Percentiles rank a stretch among this genome's conserved stretches.
phyloP scores from a whole-genome alignment of 2,113 vertebrate genomes.

The Salvelinus alpinus region DNA sequence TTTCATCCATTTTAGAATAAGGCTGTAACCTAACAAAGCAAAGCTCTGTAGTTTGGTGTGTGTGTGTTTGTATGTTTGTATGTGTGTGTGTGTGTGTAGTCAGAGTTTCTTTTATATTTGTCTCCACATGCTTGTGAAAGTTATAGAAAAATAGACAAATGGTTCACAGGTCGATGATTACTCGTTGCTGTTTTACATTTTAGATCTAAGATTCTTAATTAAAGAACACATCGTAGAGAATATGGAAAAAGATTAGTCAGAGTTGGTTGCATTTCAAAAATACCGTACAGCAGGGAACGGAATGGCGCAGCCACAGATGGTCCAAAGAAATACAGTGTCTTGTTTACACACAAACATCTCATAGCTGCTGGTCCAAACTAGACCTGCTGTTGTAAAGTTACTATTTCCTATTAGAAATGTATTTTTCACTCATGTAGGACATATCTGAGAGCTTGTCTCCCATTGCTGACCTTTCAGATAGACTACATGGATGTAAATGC shows the following conservation, averaged over 20 bases:
- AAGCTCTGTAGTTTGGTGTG: background rate
- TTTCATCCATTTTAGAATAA: too few relatives aligned
- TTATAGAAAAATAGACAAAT: constrained; percentile 24
- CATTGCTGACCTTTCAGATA: background rate
- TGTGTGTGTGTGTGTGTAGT: constrained; percentile 26
- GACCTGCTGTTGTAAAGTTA: background rate
- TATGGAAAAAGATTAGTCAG: constrained; percentile 60
- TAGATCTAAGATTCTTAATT: constrained; percentile 54
- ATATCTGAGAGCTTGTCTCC: background rate
- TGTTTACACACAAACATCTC: background rate
- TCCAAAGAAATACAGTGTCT: background rate
- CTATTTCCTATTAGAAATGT: background rate
- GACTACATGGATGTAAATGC: constrained; percentile 33
- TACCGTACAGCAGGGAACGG: background rate
- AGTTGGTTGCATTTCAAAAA: constrained; percentile 36
- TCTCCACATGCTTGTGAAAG: constrained; percentile 40
- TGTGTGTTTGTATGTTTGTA: too few relatives aligned
- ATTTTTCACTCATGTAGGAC: constrained; percentile 1
- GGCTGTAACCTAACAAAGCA: background rate
- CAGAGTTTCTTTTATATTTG: constrained; percentile 41
- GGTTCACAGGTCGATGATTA: constrained; percentile 52
- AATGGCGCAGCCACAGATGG: background rate
- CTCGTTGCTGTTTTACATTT: constrained; percentile 49
- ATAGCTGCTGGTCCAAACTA: background rate
- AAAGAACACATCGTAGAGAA: constrained; percentile 54